Conservation (phyloP, 2,113 vertebrate species). For the Chrysochloris asiatica region DNA sequence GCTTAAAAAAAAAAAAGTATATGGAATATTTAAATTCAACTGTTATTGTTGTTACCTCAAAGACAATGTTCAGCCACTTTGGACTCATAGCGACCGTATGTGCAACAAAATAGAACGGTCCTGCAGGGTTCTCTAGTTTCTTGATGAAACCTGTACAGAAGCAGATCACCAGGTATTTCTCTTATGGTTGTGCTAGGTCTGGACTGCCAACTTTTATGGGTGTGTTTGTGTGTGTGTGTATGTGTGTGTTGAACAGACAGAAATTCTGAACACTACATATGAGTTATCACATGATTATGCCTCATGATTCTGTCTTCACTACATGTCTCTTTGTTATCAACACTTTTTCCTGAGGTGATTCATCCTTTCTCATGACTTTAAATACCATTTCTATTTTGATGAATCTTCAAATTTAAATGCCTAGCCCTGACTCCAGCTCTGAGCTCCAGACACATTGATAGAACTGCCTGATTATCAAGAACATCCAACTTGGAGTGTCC, state of each 20-base stretch:
- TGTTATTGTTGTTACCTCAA: no score
- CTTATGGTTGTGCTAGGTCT: no score
- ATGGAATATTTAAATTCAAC: background rate
- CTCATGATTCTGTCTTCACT: background rate
- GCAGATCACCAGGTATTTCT: no score
- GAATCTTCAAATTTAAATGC: conserved; percentile 22
- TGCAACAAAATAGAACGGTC: no score
- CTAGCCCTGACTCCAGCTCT: background rate
- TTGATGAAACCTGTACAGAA: no score
- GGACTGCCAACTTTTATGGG: background rate
- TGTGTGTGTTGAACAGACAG: background rate
- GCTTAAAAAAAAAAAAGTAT: background rate
- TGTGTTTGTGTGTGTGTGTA: background rate
- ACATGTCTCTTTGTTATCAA: background rate
- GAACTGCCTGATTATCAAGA: background rate
- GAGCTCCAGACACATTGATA: background rate
- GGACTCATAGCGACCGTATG: no score
- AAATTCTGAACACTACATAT: conserved; percentile 28
- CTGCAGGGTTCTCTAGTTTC: no score
- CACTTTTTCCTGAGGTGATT: background rate
- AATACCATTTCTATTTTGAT: background rate
- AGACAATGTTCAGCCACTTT: no score
- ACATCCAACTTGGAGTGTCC: background rate
- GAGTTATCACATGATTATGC: background rate
- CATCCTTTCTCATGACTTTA: background rate